phyloP scores from a whole-genome alignment of 2,797 vertebrate species.

The Cetoscarus ocellatus region DNA sequence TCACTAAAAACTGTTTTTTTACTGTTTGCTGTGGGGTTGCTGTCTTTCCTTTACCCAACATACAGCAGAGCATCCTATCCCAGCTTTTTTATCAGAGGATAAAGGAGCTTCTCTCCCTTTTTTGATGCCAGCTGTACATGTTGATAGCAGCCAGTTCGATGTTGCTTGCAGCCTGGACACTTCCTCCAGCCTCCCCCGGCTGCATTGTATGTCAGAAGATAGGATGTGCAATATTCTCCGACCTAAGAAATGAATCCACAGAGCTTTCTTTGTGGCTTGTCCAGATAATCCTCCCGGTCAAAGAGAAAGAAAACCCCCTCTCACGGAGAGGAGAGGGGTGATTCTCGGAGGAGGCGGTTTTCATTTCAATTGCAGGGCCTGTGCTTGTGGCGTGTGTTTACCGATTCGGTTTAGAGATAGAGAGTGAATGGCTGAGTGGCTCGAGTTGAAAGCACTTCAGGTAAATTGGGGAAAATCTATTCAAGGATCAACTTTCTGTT shows the following conservation, averaged over 20 bases:
- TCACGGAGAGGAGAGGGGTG: background rate
- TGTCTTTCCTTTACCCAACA: slow-evolving; percentile 49
- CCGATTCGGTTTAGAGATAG: slow-evolving; percentile 53
- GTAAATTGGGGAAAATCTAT: slow-evolving; percentile 25
- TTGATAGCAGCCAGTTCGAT: slow-evolving; percentile 68
- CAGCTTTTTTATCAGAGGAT: slow-evolving; percentile 55
- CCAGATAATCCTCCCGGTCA: slow-evolving; percentile 78
- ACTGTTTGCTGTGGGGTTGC: slow-evolving; percentile 30
- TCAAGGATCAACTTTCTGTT: slow-evolving; percentile 5
- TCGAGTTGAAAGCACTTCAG: slow-evolving; percentile 30
- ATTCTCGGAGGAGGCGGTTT: slow-evolving; percentile 31
- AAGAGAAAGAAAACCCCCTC: slow-evolving; percentile 57
- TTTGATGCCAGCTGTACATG: slow-evolving; percentile 66
- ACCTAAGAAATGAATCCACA: slow-evolving; percentile 72
- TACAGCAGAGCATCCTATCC: slow-evolving; percentile 41
- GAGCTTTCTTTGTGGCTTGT: slow-evolving; percentile 74
- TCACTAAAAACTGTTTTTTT: background rate
- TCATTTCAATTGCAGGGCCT: slow-evolving; percentile 46
- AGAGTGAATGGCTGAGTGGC: slow-evolving; percentile 7
- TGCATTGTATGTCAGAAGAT: slow-evolving; percentile 76
- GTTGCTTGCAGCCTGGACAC: slow-evolving; percentile 52
- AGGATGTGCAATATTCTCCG: slow-evolving; percentile 68
- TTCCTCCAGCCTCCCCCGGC: slow-evolving; percentile 53
- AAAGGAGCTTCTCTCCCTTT: slow-evolving; percentile 37
- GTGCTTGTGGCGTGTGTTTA: slow-evolving; percentile 43